Percentiles rank a stretch among this genome's conserved stretches.
Evolutionary conservation across 1,140 invertebrate species (phyloP).

Genomic region (Drosophila mayri): DNA sequence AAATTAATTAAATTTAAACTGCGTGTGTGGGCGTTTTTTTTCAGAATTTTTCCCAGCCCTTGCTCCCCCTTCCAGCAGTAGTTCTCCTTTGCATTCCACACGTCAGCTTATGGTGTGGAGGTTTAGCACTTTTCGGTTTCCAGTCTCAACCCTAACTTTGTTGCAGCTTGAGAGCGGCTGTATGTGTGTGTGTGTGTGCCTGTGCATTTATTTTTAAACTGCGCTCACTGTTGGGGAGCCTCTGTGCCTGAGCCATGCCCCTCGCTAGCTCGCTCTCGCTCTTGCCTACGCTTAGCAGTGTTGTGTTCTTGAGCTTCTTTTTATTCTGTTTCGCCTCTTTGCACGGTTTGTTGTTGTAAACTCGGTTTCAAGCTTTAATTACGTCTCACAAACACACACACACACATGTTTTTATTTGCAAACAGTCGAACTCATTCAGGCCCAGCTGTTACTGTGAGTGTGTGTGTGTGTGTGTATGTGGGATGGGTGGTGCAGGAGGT

Average conservation of each 20-base stretch:
- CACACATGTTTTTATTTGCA: slow-evolving; percentile 32
- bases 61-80: background rate
- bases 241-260: slow-evolving; percentile 32
- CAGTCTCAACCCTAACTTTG: slow-evolving; percentile 74
- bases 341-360: slow-evolving; percentile 77
- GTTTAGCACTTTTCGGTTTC: slow-evolving; percentile 25
- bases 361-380: slow-evolving; percentile 84
- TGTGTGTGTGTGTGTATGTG: slow-evolving; percentile 15
- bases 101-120: slow-evolving; percentile 30
- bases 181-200: slow-evolving; percentile 34
- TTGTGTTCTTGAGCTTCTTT: slow-evolving; percentile 45
- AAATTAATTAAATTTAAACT: background rate
- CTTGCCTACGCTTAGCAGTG: slow-evolving; percentile 6
- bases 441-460: slow-evolving; percentile 49
- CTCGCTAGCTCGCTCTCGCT: slow-evolving; percentile 1
- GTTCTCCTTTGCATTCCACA: slow-evolving; percentile 20
- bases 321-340: slow-evolving; percentile 34
- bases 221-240: slow-evolving; percentile 68
- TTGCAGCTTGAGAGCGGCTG: slow-evolving; percentile 60
- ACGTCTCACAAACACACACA: slow-evolving; percentile 58
- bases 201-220: slow-evolving; percentile 78
- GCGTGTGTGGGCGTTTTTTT: slow-evolving; percentile 6
- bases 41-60: background rate
- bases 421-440: slow-evolving; percentile 75
- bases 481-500: slow-evolving; percentile 22